phyloP scores from a whole-genome alignment of 2,113 vertebrate genomes.

The Myotis brandtii region DNA sequence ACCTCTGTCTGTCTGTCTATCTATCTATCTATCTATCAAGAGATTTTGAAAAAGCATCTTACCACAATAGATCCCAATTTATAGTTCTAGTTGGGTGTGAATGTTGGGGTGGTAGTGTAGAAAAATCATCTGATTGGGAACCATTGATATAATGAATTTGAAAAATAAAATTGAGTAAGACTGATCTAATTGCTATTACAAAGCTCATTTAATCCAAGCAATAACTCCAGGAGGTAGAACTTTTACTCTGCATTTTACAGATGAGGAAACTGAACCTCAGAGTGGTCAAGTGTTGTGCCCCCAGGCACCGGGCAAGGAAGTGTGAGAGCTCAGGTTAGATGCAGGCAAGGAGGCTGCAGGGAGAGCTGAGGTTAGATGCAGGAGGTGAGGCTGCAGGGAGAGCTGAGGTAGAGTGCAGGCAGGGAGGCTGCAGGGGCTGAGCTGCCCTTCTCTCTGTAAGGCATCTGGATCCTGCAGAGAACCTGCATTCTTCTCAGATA shows the following conservation, averaged over 20 bases:
- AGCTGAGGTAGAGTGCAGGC: not conserved
- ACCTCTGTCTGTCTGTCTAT: not conserved
- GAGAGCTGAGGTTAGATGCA: not conserved
- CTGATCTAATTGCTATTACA: not conserved
- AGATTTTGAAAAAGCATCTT: not conserved
- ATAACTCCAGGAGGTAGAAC: not conserved
- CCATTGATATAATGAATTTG: not conserved
- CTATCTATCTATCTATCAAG: not conserved
- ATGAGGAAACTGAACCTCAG: not conserved
- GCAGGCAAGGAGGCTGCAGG: not conserved
- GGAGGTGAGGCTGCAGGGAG: not conserved
- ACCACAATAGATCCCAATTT: not conserved
- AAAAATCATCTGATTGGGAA: not conserved
- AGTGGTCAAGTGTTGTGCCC: not conserved
- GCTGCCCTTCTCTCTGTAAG: accelerated
- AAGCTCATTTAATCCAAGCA: not conserved
- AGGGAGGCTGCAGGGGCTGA: not conserved
- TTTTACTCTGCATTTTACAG: not conserved
- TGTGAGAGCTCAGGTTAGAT: not conserved
- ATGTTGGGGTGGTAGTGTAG: not conserved
- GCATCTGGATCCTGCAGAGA: not conserved
- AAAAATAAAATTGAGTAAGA: slow-evolving; percentile 34
- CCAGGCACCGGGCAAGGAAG: accelerated
- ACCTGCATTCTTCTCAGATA: not conserved
- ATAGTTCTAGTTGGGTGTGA: not conserved